A percentile compares a stretch with the other conserved stretches of the same genome.
These are phyloP conservation scores for Leuciscus waleckii DNA, from an alignment of 2,797 vertebrate genomes.

Conservation along the genomic window DNA sequence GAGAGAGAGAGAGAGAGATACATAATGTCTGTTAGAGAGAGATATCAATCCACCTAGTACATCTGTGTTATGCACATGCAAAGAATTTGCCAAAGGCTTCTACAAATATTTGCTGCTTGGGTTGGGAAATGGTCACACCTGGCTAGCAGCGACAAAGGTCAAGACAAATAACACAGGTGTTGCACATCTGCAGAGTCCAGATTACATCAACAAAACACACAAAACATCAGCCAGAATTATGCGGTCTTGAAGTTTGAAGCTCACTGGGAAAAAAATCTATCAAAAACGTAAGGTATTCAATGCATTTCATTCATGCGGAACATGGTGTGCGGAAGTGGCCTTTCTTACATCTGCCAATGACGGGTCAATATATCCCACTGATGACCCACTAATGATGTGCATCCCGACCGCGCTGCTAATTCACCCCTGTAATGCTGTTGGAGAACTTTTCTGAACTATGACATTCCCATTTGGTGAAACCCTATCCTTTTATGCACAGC, in stretches of 20 bases:
- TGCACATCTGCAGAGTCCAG: constrained; percentile 15
- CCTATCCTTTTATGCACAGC: constrained; percentile 21
- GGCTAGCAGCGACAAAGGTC: constrained; percentile 52
- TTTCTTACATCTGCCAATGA: background rate
- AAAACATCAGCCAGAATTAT: constrained; percentile 12
- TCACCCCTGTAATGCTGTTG: background rate
- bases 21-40: constrained; percentile 27
- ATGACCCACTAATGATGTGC: constrained; percentile 8
- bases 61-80: constrained; percentile 70
- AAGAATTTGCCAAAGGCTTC: constrained; percentile 76
- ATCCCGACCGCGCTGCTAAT: background rate
- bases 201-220: constrained; percentile 25
- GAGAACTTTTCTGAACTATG: background rate
- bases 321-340: background rate
- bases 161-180: constrained; percentile 38
- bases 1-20: constrained; percentile 27
- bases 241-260: background rate
- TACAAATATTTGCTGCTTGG: constrained; percentile 75
- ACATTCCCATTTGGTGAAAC: constrained; percentile 16
- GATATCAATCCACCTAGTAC: constrained; percentile 68
- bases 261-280: background rate
- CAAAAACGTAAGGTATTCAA: background rate
- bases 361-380: background rate
- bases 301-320: background rate
- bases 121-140: constrained; percentile 61